phyloP scores from a whole-genome alignment of 2,888 invertebrate genomes.

The Helleia helle region DNA sequence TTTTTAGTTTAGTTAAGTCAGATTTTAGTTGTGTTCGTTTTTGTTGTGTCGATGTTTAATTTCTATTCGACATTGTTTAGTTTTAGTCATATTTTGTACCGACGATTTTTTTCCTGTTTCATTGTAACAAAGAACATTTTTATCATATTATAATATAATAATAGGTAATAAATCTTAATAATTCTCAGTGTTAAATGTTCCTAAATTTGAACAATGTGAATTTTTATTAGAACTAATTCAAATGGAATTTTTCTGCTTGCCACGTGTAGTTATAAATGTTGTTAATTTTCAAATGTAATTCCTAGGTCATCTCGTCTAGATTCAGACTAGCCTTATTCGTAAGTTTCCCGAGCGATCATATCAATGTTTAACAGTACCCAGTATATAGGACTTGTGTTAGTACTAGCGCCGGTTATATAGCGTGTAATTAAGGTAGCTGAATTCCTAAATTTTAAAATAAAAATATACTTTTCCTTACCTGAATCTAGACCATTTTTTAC shows the following conservation, averaged over 20 bases:
- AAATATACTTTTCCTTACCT: slow-evolving; percentile 15
- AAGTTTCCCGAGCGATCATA: slow-evolving; percentile 16
- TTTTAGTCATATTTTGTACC: slow-evolving; percentile 25
- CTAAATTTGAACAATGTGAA: slow-evolving; percentile 67
- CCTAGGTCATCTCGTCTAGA: slow-evolving; percentile 23
- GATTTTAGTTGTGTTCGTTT: slow-evolving; percentile 58
- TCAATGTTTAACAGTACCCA: slow-evolving; percentile 16
- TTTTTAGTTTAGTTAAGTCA: slow-evolving; percentile 52
- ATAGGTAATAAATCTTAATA: slow-evolving; percentile 59
- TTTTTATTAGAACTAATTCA: slow-evolving; percentile 37
- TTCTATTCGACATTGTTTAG: slow-evolving; percentile 21
- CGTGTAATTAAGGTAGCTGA: background rate
- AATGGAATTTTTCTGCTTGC: slow-evolving; percentile 49
- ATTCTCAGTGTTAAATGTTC: slow-evolving; percentile 72
- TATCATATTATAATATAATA: slow-evolving; percentile 41
- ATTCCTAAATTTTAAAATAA: background rate
- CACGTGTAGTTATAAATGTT: slow-evolving; percentile 46
- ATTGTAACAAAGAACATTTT: slow-evolving; percentile 39
- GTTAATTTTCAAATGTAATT: slow-evolving; percentile 21
- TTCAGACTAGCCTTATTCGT: slow-evolving; percentile 18
- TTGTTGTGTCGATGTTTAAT: slow-evolving; percentile 30
- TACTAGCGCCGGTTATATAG: background rate
- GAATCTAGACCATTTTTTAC: slow-evolving; percentile 27
- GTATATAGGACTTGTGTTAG: slow-evolving; percentile 13
- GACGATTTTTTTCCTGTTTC: slow-evolving; percentile 21